Percentiles rank a stretch among this genome's conserved stretches.
Evolutionary conservation across 2,113 vertebrate species (phyloP).

Genomic region (Sapayoa aenigma): DNA sequence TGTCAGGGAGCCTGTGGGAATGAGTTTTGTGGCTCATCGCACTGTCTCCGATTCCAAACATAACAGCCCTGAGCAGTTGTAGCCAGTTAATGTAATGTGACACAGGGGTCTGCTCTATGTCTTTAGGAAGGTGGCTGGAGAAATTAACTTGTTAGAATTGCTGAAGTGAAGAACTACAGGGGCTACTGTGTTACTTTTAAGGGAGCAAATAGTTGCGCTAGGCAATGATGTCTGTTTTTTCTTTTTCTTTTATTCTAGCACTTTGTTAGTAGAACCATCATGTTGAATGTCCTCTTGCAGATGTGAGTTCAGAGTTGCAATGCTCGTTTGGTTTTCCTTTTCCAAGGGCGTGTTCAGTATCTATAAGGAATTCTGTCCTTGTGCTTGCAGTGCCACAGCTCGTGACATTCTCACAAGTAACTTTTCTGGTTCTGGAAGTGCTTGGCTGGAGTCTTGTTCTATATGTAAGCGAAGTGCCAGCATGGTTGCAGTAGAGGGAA

Average conservation of each 20-base stretch:
- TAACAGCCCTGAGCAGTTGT: not conserved
- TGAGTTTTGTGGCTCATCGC: not conserved
- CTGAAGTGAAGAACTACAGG: not conserved
- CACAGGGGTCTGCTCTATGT: not conserved
- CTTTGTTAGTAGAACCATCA: not conserved
- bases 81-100: not conserved
- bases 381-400: not conserved
- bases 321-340: not conserved
- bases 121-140: not conserved
- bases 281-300: not conserved
- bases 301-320: not conserved
- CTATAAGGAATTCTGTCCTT: not conserved
- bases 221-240: not conserved
- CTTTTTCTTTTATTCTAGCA: not conserved
- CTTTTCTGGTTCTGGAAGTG: not conserved
- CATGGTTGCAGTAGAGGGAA: not conserved
- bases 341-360: not conserved
- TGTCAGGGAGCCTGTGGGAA: conserved; percentile 14
- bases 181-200: not conserved
- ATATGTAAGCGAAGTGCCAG: not conserved
- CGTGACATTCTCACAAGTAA: not conserved
- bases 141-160: not conserved
- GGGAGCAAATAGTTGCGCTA: not conserved
- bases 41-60: not conserved
- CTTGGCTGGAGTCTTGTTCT: not conserved